Conservation (phyloP, 2,888 invertebrate species). For the Drosophila vallismaia region DNA sequence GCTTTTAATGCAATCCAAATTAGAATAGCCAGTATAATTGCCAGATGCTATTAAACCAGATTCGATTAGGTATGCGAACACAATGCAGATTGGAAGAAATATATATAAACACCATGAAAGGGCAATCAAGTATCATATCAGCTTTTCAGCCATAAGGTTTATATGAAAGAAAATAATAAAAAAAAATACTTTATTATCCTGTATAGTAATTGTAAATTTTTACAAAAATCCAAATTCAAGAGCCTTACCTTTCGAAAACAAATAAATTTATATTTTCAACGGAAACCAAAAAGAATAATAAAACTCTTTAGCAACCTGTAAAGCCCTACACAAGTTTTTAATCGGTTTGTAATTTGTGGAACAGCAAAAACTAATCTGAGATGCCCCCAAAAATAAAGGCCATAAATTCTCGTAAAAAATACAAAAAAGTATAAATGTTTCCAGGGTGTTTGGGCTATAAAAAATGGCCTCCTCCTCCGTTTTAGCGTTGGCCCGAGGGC, state of each 20-base stretch:
- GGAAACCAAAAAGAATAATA: neutral
- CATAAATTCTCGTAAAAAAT: conserved; percentile 60
- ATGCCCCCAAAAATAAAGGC: conserved; percentile 58
- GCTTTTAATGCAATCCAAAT: conserved; percentile 25
- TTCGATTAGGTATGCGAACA: conserved; percentile 36
- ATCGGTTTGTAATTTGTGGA: conserved; percentile 66
- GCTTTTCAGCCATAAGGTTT: neutral
- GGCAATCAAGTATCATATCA: conserved; percentile 2
- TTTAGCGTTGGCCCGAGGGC: conserved; percentile 45
- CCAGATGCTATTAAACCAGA: conserved; percentile 34
- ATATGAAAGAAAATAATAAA: neutral
- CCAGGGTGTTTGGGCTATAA: conserved; percentile 15
- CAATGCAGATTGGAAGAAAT: conserved; percentile 4
- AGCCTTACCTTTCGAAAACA: neutral
- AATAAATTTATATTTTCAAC: neutral
- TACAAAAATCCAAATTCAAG: neutral
- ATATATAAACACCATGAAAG: conserved; percentile 9
- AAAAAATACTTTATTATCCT: no score
- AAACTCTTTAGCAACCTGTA: neutral
- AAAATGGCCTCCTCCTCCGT: conserved; percentile 24
- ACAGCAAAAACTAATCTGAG: conserved; percentile 66
- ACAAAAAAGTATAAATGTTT: conserved; percentile 11
- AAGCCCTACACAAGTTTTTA: conserved; percentile 47
- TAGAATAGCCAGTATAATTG: conserved; percentile 47
- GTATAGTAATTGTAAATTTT: neutral